Evolutionary conservation across 2,888 invertebrate genomes (phyloP).

Genomic region (Drosophila diplacantha): DNA sequence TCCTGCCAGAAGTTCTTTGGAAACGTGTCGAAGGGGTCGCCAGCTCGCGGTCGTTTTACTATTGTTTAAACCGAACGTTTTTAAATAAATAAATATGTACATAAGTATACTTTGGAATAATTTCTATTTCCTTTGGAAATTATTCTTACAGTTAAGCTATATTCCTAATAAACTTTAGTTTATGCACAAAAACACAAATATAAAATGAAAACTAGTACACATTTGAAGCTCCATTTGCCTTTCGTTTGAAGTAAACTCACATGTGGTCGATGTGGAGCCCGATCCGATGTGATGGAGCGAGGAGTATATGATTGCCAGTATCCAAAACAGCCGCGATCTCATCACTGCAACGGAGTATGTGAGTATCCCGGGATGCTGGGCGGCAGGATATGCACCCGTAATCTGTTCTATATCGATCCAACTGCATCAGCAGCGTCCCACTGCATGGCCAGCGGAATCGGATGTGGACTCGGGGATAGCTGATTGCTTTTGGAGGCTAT

Average conservation of each 20-base stretch:
- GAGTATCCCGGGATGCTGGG: constrained; percentile 10
- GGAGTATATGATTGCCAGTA: constrained; percentile 76
- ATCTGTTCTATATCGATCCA: constrained; percentile 45
- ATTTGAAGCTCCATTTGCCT: neutral
- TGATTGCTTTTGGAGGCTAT: constrained; percentile 2
- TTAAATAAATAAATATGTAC: too few relatives aligned
- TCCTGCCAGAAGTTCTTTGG: constrained; percentile 78
- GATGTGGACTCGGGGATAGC: constrained; percentile 1
- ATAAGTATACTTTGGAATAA: too few relatives aligned
- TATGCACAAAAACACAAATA: too few relatives aligned
- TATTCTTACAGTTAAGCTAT: too few relatives aligned
- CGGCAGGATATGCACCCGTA: constrained; percentile 63
- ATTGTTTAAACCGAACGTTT: neutral
- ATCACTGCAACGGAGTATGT: constrained; percentile 62
- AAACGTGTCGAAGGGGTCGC: constrained; percentile 78
- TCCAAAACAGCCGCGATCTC: constrained; percentile 76
- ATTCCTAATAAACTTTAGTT: too few relatives aligned
- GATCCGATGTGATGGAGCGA: constrained; percentile 73
- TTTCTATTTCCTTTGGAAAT: too few relatives aligned
- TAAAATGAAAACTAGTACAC: neutral
- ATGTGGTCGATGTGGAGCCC: constrained; percentile 73
- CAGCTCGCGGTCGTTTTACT: constrained; percentile 77
- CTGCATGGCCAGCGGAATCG: constrained; percentile 18
- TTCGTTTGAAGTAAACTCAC: constrained; percentile 55
- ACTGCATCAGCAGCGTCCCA: constrained; percentile 34